These are phyloP conservation scores for Zingel zingel DNA, from an alignment of 2,113 vertebrate species.

Conservation along the genomic window DNA sequence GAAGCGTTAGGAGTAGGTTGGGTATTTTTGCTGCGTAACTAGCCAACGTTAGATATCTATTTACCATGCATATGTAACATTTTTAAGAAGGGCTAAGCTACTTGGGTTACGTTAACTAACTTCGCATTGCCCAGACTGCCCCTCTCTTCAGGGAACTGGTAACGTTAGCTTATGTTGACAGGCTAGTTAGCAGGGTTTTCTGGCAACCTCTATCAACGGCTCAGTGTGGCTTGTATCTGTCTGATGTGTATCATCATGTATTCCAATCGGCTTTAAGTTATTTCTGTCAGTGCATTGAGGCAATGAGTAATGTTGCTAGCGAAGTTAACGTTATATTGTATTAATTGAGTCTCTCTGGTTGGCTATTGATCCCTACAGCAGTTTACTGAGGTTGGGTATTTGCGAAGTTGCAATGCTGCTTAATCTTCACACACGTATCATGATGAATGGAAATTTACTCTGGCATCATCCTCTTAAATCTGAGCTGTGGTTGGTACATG, in stretches of 20 bases:
- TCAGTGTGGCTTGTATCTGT: not conserved
- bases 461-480: not conserved
- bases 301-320: constrained; percentile 14
- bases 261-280: constrained; percentile 74
- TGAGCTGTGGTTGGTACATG: not conserved
- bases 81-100: not conserved
- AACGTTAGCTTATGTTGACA: not conserved
- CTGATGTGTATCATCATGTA: constrained; percentile 51
- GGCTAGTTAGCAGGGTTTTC: not conserved
- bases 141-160: not conserved
- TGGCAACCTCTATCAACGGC: not conserved
- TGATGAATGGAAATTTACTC: not conserved
- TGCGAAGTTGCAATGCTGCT: not conserved
- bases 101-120: not conserved
- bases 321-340: not conserved
- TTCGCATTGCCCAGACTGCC: not conserved
- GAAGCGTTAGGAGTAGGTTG: not conserved
- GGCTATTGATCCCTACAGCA: not conserved
- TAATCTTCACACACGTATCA: not conserved
- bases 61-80: not conserved
- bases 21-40: too few relatives aligned
- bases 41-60: not conserved
- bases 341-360: not conserved
- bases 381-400: not conserved
- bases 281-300: constrained; percentile 50